A percentile compares a stretch with the other conserved stretches of the same genome.
Evolutionary conservation across 53 echinoderm and acorn worm genomes (phyloP).

Genomic region (Paelopatides confundens): DNA sequence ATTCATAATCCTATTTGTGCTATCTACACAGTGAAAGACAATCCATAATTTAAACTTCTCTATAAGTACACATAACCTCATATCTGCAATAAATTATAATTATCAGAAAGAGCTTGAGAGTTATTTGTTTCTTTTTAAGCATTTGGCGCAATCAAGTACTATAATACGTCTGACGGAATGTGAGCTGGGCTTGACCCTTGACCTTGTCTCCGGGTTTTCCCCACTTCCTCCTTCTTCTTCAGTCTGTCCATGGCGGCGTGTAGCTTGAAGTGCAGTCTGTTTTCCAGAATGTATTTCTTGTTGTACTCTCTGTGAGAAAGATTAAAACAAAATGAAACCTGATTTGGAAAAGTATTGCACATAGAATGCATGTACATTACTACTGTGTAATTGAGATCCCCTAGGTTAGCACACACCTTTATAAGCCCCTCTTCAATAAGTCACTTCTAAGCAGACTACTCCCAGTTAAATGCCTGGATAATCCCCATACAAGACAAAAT

Average conservation of each 20-base stretch:
- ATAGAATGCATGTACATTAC: too few relatives aligned
- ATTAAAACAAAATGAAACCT: neutral
- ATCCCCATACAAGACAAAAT: too few relatives aligned
- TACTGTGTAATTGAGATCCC: too few relatives aligned
- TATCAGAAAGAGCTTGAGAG: neutral
- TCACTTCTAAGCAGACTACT: too few relatives aligned
- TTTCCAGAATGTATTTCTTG: conserved; percentile 93
- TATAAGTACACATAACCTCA: neutral
- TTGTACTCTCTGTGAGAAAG: conserved; percentile 49
- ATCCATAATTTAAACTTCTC: neutral
- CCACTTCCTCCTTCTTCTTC: conserved; percentile 50
- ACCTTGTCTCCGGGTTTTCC: neutral
- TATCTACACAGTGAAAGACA: conserved; percentile 3
- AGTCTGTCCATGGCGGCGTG: conserved; percentile 89
- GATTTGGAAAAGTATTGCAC: too few relatives aligned
- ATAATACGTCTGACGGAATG: neutral
- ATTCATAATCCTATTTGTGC: neutral
- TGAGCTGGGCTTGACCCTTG: neutral
- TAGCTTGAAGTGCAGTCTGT: conserved; percentile 91
- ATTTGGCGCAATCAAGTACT: neutral
- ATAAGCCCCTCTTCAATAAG: too few relatives aligned
- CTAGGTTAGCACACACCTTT: too few relatives aligned
- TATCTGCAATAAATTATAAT: neutral
- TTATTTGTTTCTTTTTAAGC: neutral
- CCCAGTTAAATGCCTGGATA: too few relatives aligned